Evolutionary conservation across 2,113 vertebrate genomes (phyloP).

Genomic region (Tricholaema leucomelas): DNA sequence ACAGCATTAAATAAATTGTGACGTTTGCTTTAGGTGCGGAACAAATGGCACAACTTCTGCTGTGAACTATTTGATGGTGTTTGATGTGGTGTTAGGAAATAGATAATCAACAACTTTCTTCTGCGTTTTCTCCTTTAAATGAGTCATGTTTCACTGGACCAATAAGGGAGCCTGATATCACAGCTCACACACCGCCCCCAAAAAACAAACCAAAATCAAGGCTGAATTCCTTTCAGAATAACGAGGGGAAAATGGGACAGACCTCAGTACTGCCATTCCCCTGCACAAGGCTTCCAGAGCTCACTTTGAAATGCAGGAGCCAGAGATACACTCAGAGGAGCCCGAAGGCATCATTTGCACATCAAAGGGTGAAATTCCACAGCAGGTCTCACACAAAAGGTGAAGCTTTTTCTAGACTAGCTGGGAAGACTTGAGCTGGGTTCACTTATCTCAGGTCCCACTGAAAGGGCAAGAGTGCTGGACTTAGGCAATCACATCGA

Average conservation of each 20-base stretch:
- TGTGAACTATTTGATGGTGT: background rate
- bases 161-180: background rate
- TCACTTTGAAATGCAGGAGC: background rate
- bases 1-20: background rate
- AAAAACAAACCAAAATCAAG: background rate
- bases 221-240: background rate
- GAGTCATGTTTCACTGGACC: background rate
- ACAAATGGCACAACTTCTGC: background rate
- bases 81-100: background rate
- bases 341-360: background rate
- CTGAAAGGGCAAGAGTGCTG: background rate
- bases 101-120: background rate
- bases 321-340: background rate
- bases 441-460: background rate
- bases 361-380: background rate
- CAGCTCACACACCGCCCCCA: background rate
- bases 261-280: background rate
- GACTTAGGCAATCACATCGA: rapidly evolving
- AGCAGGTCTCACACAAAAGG: background rate
- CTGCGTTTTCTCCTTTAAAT: background rate
- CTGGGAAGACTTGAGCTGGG: background rate
- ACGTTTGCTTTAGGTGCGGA: no score
- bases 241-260: background rate
- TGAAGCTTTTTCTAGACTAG: background rate
- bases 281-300: background rate